Base-by-base conservation (phyloP, 2,797 vertebrate species). In the Pterois miles region DNA sequence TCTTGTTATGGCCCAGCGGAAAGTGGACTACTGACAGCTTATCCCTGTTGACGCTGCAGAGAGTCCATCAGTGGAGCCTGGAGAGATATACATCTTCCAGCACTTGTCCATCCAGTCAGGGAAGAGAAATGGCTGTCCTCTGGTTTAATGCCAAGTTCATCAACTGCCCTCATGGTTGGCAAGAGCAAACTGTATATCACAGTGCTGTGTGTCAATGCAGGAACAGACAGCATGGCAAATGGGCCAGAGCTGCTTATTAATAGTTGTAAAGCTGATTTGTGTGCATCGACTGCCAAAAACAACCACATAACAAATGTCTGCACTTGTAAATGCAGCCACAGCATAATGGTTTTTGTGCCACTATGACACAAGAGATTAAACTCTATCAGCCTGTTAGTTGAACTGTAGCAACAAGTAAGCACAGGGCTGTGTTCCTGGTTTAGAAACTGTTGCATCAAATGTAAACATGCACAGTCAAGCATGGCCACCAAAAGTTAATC, bases 251-350 rank as follows among this genome's bases (percentile, higher is more conserved):
- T 68, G 82, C 81, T 89, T 92, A 90, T 89, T 92, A 84, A 89
- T 86, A 80, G 87, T 71, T 86, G 81, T 90, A 90, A 91, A 91
- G 81, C 77, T 90, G 90, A 88, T 91, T 89, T 93, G 84, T 92
- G 85, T 84, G 70, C 23, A 80, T 63, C 11, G 68, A 63, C 85
- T 90, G 89, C 87, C 87, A 92, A 89, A 48, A 88, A 87, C 31
- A 20, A 80, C 84, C 85, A 80, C 84, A 81, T 82, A 88, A 91
- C 83, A 91, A 91, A 89, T 88, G 89, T 69, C 54, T 80, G 74
- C 72, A 66, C 74, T 86, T 81, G 80, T 85, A 86, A 89, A 90
- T 82, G 83, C 71, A 86, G 85, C 80, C 54, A 74, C 56, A 71
- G 76, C 50, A 14, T 78, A 85, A 82, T 84, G 67, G 57, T 81